A percentile compares a stretch with the other conserved stretches of the same genome.
phyloP scores from a whole-genome alignment of 2,113 vertebrate species.

The Ardeotis arabs region DNA sequence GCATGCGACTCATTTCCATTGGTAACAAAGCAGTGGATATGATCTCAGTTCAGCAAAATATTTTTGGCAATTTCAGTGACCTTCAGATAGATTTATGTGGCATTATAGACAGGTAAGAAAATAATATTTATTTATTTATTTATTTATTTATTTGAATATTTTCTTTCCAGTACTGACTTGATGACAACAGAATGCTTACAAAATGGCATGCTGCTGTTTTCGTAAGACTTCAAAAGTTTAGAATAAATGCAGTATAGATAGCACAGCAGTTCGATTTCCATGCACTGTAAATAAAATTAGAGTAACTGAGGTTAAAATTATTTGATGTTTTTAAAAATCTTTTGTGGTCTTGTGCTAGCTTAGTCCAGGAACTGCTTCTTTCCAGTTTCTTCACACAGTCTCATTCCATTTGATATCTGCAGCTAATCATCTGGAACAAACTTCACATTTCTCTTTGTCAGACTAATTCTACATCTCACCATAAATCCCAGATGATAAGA shows the following conservation, averaged over 20 bases:
- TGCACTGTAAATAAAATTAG: background rate
- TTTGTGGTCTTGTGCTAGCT: background rate
- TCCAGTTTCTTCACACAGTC: background rate
- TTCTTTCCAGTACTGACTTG: background rate
- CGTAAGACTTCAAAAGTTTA: background rate
- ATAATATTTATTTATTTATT: background rate
- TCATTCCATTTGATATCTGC: background rate
- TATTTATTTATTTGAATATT: background rate
- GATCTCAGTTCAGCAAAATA: slow-evolving; percentile 86
- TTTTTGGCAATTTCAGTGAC: slow-evolving; percentile 89
- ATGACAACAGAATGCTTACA: background rate
- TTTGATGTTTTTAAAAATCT: background rate
- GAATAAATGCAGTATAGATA: background rate
- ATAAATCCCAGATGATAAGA: background rate
- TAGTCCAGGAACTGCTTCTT: background rate
- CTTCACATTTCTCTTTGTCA: background rate
- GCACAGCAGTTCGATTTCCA: background rate
- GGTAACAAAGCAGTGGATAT: slow-evolving; percentile 80
- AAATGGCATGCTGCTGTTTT: background rate
- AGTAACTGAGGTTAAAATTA: background rate
- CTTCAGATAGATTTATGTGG: slow-evolving; percentile 93
- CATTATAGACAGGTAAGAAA: slow-evolving; percentile 89
- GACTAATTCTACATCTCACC: background rate
- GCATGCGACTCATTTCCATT: slow-evolving; percentile 85
- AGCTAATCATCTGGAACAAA: background rate